Base-by-base conservation (phyloP, 2,797 vertebrate genomes). In the Harpagifer antarcticus region DNA sequence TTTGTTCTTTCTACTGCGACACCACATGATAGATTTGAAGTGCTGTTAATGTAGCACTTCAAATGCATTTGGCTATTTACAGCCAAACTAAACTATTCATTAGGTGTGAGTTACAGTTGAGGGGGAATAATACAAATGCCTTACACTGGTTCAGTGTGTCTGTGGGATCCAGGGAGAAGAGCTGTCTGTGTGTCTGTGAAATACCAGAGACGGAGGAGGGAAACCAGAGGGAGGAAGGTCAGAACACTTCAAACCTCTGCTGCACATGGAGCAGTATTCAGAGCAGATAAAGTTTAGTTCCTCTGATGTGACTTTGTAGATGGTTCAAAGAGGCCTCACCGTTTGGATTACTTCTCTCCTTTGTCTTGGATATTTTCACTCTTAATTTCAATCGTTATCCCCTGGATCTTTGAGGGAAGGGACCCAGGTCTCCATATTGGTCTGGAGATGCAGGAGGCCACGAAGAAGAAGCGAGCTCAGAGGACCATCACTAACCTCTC, bases 361-460 rank as follows among this genome's bases (percentile, higher is more conserved):
- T 61, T 6, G 10, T 20, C 37, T 68, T 20, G 5, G 3, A 1
- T 27, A 10, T 47, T 65, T 31, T 52, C 3, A 14, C 42, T 17
- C 10, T 52, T 68, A 2, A 50, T 16, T 58, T 52, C 14, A 40
- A 48, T 43, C 11, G 23, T 0, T 27, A 44, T 20, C 37, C 16
- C 4, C 56, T 15, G 23, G 20, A 57, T 67, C 37, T 62, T 40
- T 52, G 20, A 42, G 31, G 16, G 48, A 47, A 67, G 31, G 12
- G 9, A 20, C 55, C 58, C 15, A 10, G 50, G 50, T 42, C 53
- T 60, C 14, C 66, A 52, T 42, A 60, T 42, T 2, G 27, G 16
- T 72, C 48, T 62, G 10, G 72, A 89, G 57, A 91, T 91, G 89
- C 81, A 83, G 87, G 81, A 76, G 68, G 62, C 20, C 23, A 78